Base-by-base conservation (phyloP, 1,140 invertebrate species). In the Fopius arisanus region DNA sequence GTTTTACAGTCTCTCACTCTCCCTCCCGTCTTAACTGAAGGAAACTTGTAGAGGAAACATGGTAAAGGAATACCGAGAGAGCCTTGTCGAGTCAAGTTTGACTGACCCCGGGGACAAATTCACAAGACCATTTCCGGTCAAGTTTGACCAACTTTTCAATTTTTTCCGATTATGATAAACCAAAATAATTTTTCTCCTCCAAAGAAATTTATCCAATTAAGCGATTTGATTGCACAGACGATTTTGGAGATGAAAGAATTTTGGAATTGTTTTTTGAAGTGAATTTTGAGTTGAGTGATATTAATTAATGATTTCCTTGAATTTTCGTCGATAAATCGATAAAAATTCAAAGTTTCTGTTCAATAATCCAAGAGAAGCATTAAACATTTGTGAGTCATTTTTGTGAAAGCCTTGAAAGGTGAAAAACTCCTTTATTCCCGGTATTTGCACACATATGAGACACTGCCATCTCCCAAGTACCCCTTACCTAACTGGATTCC, bases 401-500 rank as follows among this genome's bases (percentile, higher is more conserved):
- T 37, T 59, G 23, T 59, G 23, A 10, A 21, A 26, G 6, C 9
- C 54, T 59, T 7, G 7, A 19, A 19, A 16, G 41, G 65, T 16
- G 48, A 66, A 73, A 31, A 37, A 54, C 16, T 19, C 14, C 66
- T 67, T 73, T 73, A 59, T 67, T 43, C 33, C 16, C 23, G 29
- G 26, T 68, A 72, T 72, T 72, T 70, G 67, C 70, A 72, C 68
- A 75, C 67, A 72, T 68, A 59, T 68, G 66, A 72, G 54, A 26
- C 28, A 51, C 31, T 33, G 31, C 37, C 37, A 73, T 26, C 41
- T 26, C 19, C 19, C n/a, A 28, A 59, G 19, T 43, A 65, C 43
- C 29, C 67, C 67, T 66, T 75, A 76, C 68, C 43, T 31, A 78
- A 80, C 73, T 75, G 70, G 76, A 77, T 78, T 69, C 76, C 77